Base-by-base conservation (phyloP, 2,888 invertebrate genomes). In the Amphipoea oculea region DNA sequence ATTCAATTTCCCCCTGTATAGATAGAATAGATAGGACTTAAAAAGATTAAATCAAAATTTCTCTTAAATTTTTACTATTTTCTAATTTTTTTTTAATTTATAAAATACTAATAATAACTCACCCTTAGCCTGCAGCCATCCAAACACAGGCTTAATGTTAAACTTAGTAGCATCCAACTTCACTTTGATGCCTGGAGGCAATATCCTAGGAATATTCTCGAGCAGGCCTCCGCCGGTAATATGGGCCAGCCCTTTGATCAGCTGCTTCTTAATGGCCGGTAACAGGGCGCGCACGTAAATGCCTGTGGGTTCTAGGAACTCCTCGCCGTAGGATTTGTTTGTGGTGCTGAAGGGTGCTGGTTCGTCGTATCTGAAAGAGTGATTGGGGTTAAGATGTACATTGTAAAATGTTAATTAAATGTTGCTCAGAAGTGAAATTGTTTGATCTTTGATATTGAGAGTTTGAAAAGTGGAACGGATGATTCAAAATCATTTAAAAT, bases 171-270 rank as follows among this genome's bases (percentile, higher is more conserved):
- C 98, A 93, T 99, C 98, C 81, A 99, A 89, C 73, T 96, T 95
- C 1, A 98, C 98, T 60, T 97, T 97, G 45, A 98, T 94, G 14
- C 97, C 96, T 0, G 97, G 93, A 0, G 99, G 98, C 76, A 99
- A 96, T 66, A 99, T 97, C 82, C 99, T 97, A 0, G 98, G 98
- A 71, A 99, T 98, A 93, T 99, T 99, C 94, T 99, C 99, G 9
- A 98, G 93, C 4, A 99, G 96, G 0, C 99, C 99, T 0, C 99
- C 99, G 0, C 99, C 99, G 0, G 99, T 99, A 78, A 99, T 99
- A 92, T 99, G 99, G 0, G 99, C 99, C 86, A 99, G 97, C 0
- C 98, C 99, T 92, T 99, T 99, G 2, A 99, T 97, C 69, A 98
- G 96, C 14, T 98, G 98, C 3, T 97, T 97, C 90, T 97, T 97